phyloP scores from a whole-genome alignment of 2,113 vertebrate genomes.

The Stictonetta naevosa region DNA sequence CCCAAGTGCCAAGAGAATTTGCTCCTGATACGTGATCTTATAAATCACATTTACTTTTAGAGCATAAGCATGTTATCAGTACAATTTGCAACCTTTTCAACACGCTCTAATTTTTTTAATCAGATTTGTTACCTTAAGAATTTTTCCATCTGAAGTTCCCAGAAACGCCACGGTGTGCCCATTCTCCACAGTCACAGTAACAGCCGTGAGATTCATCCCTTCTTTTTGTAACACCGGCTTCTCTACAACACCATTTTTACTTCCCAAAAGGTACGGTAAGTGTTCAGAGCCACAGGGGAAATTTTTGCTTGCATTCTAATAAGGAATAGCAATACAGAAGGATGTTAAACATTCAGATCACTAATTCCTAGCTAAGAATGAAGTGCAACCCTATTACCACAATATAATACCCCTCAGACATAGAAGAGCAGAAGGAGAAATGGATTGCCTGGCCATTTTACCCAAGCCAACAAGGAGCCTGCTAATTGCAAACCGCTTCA shows the following conservation, averaged over 20 bases:
- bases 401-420: conserved; percentile 7
- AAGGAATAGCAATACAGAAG: conserved; percentile 41
- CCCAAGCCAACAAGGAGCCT: not conserved
- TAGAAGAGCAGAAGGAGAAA: not conserved
- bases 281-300: conserved; percentile 91
- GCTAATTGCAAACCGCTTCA: not conserved
- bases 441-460: not conserved
- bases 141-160: conserved; percentile 86
- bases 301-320: conserved; percentile 59
- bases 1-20: not conserved
- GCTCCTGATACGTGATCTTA: not conserved
- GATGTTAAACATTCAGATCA: conserved; percentile 56
- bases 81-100: not conserved
- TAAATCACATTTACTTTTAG: not conserved
- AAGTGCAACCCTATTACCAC: conserved; percentile 11
- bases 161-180: conserved; percentile 88
- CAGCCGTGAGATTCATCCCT: conserved; percentile 82
- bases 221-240: conserved; percentile 66
- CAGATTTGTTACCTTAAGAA: conserved; percentile 78
- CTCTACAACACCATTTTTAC: conserved; percentile 74
- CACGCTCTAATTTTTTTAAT: not conserved
- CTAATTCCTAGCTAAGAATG: conserved; percentile 23
- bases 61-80: not conserved
- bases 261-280: conserved; percentile 91
- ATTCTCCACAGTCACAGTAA: conserved; percentile 86